Conservation (phyloP, 2,888 invertebrate genomes). For the Calliphora vomitoria region DNA sequence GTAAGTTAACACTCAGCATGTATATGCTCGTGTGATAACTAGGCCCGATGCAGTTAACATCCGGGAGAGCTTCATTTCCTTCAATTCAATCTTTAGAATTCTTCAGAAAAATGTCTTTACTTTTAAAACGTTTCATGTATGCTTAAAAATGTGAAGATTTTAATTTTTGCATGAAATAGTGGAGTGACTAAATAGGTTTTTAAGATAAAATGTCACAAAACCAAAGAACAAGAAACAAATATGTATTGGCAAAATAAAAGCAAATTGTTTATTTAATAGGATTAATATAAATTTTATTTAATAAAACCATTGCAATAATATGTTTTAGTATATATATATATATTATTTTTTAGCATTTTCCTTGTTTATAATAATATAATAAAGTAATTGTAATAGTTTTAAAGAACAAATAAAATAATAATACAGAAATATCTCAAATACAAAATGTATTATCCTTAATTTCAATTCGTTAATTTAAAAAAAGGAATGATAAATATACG, state of each 20-base stretch:
- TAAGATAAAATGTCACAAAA: too few species aligned
- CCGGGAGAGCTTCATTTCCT: too few species aligned
- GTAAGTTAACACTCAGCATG: too few species aligned
- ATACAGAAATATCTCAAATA: conserved; percentile 15
- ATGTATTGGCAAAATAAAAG: neutral
- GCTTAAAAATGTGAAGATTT: too few species aligned
- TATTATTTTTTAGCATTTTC: neutral
- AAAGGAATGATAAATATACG: neutral
- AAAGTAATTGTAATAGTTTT: conserved; percentile 14
- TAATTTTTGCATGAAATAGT: too few species aligned
- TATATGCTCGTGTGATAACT: too few species aligned
- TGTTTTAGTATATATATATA: conserved; percentile 24
- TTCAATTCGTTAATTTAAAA: neutral
- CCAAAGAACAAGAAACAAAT: too few species aligned
- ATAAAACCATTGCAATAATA: conserved; percentile 15
- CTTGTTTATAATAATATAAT: neutral
- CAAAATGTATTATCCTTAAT: neutral
- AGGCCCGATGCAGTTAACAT: too few species aligned
- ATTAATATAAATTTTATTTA: conserved; percentile 47
- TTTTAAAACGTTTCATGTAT: too few species aligned
- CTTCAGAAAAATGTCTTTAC: too few species aligned
- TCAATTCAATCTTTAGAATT: too few species aligned
- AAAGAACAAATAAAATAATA: conserved; percentile 18
- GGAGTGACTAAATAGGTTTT: too few species aligned
- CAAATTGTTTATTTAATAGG: conserved; percentile 5